Evolutionary conservation across 2,888 invertebrate species (phyloP).

Genomic region (Priocnemis perturbator): DNA sequence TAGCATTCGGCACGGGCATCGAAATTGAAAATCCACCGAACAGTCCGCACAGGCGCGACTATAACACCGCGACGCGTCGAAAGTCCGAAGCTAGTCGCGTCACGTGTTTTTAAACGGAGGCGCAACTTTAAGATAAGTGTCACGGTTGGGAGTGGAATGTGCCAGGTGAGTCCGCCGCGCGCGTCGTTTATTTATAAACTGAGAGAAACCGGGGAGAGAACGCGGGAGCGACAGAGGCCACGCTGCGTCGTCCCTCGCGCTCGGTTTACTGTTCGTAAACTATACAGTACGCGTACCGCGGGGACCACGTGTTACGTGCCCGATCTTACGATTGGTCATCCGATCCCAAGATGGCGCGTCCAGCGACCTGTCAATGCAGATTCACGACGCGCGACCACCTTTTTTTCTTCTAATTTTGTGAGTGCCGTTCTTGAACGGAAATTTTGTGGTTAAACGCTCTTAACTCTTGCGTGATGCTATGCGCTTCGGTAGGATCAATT

Average conservation of each 20-base stretch:
- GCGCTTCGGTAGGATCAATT: too few relatives aligned
- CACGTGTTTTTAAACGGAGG: constrained; percentile 35
- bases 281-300: constrained; percentile 26
- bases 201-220: constrained; percentile 37
- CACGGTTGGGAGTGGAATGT: constrained; percentile 47
- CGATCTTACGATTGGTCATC: constrained; percentile 42
- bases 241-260: constrained; percentile 24
- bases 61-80: too few relatives aligned
- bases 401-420: not conserved
- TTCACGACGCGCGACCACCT: constrained; percentile 13
- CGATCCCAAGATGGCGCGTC: constrained; percentile 45
- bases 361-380: constrained; percentile 43
- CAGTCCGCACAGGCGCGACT: not conserved
- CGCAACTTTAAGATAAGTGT: constrained; percentile 44
- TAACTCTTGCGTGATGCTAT: too few relatives aligned
- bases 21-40: not conserved
- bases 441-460: not conserved
- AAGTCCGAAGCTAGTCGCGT: not conserved
- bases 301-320: constrained; percentile 39
- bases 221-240: constrained; percentile 4
- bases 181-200: constrained; percentile 53
- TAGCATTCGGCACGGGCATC: too few relatives aligned
- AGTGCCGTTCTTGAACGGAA: not conserved
- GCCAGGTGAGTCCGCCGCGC: constrained; percentile 42
- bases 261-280: constrained; percentile 51